Conservation (phyloP, 2,113 vertebrate genomes). For the Tupaia tana region DNA sequence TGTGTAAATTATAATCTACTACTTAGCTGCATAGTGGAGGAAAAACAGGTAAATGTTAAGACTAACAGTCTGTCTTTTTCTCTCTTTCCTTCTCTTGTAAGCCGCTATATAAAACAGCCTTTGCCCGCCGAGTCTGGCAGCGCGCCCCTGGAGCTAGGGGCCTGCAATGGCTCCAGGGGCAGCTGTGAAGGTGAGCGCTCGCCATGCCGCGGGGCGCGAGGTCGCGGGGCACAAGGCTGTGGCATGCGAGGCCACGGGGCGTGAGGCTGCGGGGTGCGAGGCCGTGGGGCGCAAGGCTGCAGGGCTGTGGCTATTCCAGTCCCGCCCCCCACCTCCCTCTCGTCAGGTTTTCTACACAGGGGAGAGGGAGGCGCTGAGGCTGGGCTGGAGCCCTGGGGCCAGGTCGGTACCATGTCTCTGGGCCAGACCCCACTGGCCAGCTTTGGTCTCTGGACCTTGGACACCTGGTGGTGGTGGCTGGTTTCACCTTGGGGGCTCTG, state of each 20-base stretch:
- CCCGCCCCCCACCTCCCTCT: not conserved
- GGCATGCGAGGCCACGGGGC: too few species aligned
- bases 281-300: not conserved
- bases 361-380: not conserved
- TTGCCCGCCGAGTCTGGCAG: conserved; percentile 84
- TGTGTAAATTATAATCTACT: not conserved
- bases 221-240: too few species aligned
- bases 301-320: not conserved
- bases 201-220: not conserved
- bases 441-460: not conserved
- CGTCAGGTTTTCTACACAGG: not conserved
- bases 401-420: fast-evolving
- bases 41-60: not conserved
- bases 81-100: conserved; percentile 77
- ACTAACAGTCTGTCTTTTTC: conserved; percentile 41
- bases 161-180: conserved; percentile 91
- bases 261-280: too few species aligned
- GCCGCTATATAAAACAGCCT: conserved; percentile 93
- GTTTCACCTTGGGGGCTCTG: not conserved
- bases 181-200: conserved; percentile 89
- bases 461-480: not conserved
- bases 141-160: conserved; percentile 85
- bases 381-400: not conserved
- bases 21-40: not conserved
- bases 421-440: not conserved